Evolutionary conservation across 1,140 invertebrate genomes (phyloP).

Genomic region (Drosophila arawakana): DNA sequence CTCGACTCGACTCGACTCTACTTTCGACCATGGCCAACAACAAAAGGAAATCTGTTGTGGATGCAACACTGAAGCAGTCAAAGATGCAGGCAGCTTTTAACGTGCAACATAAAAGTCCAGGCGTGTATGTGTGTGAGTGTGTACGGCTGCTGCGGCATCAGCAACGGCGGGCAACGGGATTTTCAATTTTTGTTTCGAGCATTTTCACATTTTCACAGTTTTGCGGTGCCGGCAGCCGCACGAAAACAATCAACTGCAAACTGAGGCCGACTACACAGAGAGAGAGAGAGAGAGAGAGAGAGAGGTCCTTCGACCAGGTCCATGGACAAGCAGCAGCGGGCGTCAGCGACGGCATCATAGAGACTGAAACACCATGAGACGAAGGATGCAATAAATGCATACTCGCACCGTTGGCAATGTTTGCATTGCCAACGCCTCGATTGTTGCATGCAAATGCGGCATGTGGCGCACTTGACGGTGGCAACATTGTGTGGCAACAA

Average conservation of each 20-base stretch:
- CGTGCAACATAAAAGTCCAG: conserved; percentile 5
- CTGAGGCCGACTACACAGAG: conserved; percentile 30
- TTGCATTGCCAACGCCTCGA: conserved; percentile 41
- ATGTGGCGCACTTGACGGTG: conserved; percentile 46
- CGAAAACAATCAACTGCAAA: conserved; percentile 73
- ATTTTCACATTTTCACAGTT: conserved; percentile 72
- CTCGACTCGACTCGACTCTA: conserved; percentile 27
- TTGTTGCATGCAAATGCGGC: conserved; percentile 75
- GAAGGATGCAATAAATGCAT: conserved; percentile 50
- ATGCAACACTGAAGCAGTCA: conserved; percentile 9
- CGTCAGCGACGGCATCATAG: too few relatives aligned
- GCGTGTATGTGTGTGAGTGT: neutral
- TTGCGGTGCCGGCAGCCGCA: conserved; percentile 62
- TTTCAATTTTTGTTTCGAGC: conserved; percentile 72
- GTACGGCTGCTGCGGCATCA: conserved; percentile 2
- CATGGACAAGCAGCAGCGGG: too few relatives aligned
- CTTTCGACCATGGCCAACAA: conserved; percentile 43
- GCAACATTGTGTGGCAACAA: conserved; percentile 69
- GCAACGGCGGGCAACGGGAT: conserved; percentile 34
- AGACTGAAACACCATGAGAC: neutral
- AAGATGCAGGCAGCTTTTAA: conserved; percentile 27
- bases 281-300: too few relatives aligned
- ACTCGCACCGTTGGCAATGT: conserved; percentile 32
- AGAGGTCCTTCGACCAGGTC: conserved; percentile 14
- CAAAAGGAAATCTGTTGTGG: conserved; percentile 37